These are phyloP conservation scores for Delichon dasypus DNA, from an alignment of 2,797 vertebrate species.

Conservation along the genomic window DNA sequence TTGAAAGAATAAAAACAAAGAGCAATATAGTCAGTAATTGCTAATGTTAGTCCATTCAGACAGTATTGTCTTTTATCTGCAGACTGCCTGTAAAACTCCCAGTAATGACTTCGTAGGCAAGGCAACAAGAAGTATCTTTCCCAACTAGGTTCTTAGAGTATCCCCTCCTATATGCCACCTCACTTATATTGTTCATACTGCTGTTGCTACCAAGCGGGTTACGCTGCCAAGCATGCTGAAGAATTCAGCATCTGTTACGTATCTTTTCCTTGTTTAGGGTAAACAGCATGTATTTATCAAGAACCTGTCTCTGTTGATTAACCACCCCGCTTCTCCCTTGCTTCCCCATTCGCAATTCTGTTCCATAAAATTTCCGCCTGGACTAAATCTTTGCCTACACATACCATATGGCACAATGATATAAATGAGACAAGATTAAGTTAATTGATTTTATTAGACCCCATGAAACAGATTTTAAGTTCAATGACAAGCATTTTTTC, in stretches of 20 bases:
- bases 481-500: slow-evolving; percentile 56
- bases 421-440: not conserved
- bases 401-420: not conserved
- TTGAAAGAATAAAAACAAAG: slow-evolving; percentile 4
- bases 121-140: not conserved
- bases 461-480: slow-evolving; percentile 58
- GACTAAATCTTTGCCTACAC: not conserved
- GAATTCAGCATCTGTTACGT: slow-evolving; percentile 2
- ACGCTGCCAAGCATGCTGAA: not conserved
- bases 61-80: not conserved
- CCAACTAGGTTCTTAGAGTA: not conserved
- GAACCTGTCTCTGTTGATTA: not conserved
- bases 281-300: slow-evolving; percentile 33
- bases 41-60: not conserved
- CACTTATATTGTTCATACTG: not conserved
- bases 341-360: not conserved
- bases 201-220: not conserved
- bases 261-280: slow-evolving; percentile 25
- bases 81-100: not conserved
- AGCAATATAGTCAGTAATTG: not conserved
- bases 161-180: not conserved
- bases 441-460: slow-evolving; percentile 61
- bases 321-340: not conserved
- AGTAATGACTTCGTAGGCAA: slow-evolving; percentile 7
- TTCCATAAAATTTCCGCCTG: not conserved